Conservation (phyloP, 2,797 vertebrate genomes). For the Podargus strigoides region DNA sequence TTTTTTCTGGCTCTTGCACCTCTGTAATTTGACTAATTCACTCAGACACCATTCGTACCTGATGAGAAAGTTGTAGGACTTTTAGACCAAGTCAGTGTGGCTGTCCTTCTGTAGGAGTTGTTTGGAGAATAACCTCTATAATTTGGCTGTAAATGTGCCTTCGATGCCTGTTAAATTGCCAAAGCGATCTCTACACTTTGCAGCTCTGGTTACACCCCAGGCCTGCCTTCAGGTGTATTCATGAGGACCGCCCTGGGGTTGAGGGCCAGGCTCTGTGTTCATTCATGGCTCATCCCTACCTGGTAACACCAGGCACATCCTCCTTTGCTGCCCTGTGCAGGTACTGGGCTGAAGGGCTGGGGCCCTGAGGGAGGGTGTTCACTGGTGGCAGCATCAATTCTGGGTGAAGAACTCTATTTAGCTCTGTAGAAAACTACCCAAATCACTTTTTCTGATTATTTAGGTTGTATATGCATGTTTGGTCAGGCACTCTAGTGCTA, state of each 20-base stretch:
- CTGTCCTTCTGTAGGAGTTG: background rate
- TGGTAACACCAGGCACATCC: rapidly evolving
- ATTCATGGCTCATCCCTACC: rapidly evolving
- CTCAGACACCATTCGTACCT: too few species aligned
- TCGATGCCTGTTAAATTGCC: background rate
- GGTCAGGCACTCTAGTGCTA: background rate
- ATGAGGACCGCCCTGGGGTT: too few species aligned
- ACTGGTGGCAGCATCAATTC: background rate
- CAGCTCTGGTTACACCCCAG: background rate
- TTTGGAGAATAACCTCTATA: background rate
- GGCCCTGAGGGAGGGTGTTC: background rate
- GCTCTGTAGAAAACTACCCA: background rate
- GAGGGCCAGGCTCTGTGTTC: background rate
- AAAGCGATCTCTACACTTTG: rapidly evolving
- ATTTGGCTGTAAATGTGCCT: background rate
- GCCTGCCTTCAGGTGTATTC: too few species aligned
- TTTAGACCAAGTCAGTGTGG: background rate
- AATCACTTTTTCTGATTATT: background rate
- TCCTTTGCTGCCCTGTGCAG: background rate
- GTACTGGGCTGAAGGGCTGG: background rate
- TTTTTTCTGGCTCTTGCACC: background rate
- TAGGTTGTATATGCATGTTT: too few species aligned
- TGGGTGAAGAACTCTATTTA: background rate
- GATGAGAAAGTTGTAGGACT: background rate
- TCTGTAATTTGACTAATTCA: background rate